Conservation (phyloP, 2,888 invertebrate species). For the Serrognathus titanus region DNA sequence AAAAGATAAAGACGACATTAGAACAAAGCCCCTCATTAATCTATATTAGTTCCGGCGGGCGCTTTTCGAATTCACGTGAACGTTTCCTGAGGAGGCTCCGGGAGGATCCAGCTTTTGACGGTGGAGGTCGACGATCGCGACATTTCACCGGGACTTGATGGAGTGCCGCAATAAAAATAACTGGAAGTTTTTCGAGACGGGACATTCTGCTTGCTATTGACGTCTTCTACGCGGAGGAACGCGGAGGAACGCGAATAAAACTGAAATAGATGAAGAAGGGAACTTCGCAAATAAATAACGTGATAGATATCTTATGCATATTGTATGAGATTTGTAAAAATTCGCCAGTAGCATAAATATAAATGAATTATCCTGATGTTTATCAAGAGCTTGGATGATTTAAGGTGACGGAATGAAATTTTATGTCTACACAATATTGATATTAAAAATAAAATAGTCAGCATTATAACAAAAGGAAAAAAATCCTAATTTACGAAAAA, state of each 20-base stretch:
- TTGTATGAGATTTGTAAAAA: not conserved
- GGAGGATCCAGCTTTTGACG: conserved; percentile 11
- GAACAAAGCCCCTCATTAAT: conserved; percentile 35
- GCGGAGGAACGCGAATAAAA: too few relatives aligned
- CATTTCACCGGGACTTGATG: conserved; percentile 7
- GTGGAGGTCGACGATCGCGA: conserved; percentile 3
- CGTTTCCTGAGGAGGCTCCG: conserved; percentile 14
- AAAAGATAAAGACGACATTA: conserved; percentile 30
- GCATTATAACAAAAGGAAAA: too few relatives aligned
- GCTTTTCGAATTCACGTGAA: conserved; percentile 25
- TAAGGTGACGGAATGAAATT: not conserved
- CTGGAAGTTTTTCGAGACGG: not conserved
- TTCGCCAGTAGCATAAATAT: not conserved
- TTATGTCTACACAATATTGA: too few relatives aligned
- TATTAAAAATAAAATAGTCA: too few relatives aligned
- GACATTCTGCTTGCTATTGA: too few relatives aligned
- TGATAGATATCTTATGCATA: not conserved
- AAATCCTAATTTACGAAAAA: too few relatives aligned
- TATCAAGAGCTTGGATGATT: not conserved
- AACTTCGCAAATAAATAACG: too few relatives aligned
- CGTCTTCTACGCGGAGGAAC: too few relatives aligned
- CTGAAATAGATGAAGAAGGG: too few relatives aligned
- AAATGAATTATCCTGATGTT: not conserved
- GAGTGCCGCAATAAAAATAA: not conserved
- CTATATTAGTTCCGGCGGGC: conserved; percentile 34